Base-by-base conservation (phyloP, 2,888 invertebrate genomes). In the Galerucella calmariensis region DNA sequence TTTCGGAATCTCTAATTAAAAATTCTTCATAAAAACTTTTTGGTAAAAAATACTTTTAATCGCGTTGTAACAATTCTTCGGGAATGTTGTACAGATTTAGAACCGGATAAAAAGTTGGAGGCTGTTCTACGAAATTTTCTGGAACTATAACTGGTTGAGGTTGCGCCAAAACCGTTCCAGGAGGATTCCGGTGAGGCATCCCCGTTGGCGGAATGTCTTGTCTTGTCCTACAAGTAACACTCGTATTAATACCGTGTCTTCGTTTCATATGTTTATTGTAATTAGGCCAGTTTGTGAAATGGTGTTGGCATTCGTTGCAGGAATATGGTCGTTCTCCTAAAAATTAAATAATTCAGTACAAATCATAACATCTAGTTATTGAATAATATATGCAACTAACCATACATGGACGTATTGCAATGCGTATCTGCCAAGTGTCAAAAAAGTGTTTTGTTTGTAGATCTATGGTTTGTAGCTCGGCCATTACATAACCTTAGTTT, bases 191-290 rank as follows among this genome's bases (percentile, higher is more conserved):
- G 74, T 87, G 85, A 5, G 87, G 87, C 86, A 86, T 87, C 11
- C 88, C 88, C 5, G 88, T 87, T 2, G 88, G 88, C 46, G 88
- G 88, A 76, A 88, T 88, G 46, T 84, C 85, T 79, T 88, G 88
- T 46, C 86, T 85, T 72, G 88, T 88, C 24, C 88, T 82, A 20
- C 86, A 87, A 5, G 87, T 87, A 1, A 88, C 88, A 77, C 87
- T 87, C 2, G 88, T 88, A 79, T 88, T 87, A 69, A 88, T 88
- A 51, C 92, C 92, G 77, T 94, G 94, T 44, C 94, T 88, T 41
- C 94, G 87, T 86, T 94, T 94, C 92, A 94, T 94, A 83, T 94
- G 94, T 81, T 94, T 94, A 82, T 94, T 94, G 81, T 94, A 94
- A 86, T 94, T 94, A 0, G 94, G 94, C 94, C 94, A 94, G 83